Percentiles rank a stretch among this genome's conserved stretches.
Conservation (phyloP, 2,888 invertebrate species). For the Epiblema foenella region DNA sequence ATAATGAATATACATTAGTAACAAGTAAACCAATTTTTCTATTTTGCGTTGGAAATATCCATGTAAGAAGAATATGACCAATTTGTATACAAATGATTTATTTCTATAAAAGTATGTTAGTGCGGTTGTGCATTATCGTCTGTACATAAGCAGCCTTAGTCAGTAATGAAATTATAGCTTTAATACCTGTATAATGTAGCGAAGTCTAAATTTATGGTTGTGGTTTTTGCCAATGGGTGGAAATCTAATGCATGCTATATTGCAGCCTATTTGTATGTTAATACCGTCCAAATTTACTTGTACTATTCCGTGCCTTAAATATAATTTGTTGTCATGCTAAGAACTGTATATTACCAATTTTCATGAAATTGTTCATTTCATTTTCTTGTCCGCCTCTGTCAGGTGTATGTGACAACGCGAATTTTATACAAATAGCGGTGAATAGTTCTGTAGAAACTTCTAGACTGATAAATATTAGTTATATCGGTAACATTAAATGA, state of each 20-base stretch:
- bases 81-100: too few relatives aligned
- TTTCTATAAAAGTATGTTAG: too few relatives aligned
- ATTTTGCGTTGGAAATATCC: too few relatives aligned
- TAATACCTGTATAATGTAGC: conserved; percentile 18
- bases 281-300: conserved; percentile 39
- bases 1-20: too few relatives aligned
- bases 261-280: conserved; percentile 22
- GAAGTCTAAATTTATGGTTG: conserved; percentile 26
- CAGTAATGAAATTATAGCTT: conserved; percentile 37
- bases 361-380: too few relatives aligned
- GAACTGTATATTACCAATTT: too few relatives aligned
- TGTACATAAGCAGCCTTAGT: conserved; percentile 2
- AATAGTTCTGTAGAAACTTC: neutral
- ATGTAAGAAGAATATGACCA: too few relatives aligned
- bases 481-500: neutral
- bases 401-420: neutral
- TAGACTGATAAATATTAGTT: neutral
- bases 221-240: conserved; percentile 26
- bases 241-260: conserved; percentile 15
- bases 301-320: conserved; percentile 31
- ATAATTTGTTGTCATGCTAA: conserved; percentile 6
- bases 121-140: too few relatives aligned
- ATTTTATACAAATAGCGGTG: neutral
- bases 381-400: neutral
- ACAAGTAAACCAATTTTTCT: too few relatives aligned